phyloP scores from a whole-genome alignment of 2,113 vertebrate species.

The Poeciliopsis retropinna region DNA sequence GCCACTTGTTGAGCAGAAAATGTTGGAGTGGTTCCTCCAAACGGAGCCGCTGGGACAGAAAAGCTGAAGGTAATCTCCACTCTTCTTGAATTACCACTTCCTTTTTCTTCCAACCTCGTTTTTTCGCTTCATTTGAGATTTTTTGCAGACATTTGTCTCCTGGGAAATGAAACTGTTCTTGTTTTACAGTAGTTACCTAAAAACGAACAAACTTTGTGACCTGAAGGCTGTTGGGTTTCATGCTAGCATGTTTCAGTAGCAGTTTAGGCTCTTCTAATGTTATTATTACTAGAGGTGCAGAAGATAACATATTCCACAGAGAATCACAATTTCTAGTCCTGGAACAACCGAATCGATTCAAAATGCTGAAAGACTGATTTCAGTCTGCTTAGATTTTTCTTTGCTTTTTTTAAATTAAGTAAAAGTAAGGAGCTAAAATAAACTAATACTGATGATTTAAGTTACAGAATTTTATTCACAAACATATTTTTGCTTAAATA shows the following conservation, averaged over 20 bases:
- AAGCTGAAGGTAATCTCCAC: conserved; percentile 15
- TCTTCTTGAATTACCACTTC: conserved; percentile 12
- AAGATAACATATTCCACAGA: too few species aligned
- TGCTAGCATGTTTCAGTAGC: background rate
- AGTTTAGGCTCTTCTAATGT: too few species aligned
- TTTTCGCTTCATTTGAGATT: background rate
- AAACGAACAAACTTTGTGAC: background rate
- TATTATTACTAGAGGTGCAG: too few species aligned
- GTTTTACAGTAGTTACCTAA: background rate
- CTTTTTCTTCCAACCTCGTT: conserved; percentile 2
- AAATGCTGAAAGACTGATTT: too few species aligned
- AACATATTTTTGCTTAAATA: too few species aligned
- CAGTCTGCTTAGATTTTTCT: too few species aligned
- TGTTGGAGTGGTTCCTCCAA: conserved; percentile 57
- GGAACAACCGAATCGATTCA: too few species aligned
- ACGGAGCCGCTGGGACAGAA: conserved; percentile 20
- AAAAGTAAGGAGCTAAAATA: too few species aligned
- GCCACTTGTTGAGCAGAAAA: conserved; percentile 70
- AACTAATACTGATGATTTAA: too few species aligned
- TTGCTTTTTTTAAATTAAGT: too few species aligned
- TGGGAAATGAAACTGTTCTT: background rate
- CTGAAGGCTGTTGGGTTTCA: background rate
- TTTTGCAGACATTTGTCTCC: background rate
- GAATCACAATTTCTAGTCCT: too few species aligned
- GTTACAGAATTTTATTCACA: too few species aligned